Base-by-base conservation (phyloP, 2,888 invertebrate species). In the Campoplex capitator region DNA sequence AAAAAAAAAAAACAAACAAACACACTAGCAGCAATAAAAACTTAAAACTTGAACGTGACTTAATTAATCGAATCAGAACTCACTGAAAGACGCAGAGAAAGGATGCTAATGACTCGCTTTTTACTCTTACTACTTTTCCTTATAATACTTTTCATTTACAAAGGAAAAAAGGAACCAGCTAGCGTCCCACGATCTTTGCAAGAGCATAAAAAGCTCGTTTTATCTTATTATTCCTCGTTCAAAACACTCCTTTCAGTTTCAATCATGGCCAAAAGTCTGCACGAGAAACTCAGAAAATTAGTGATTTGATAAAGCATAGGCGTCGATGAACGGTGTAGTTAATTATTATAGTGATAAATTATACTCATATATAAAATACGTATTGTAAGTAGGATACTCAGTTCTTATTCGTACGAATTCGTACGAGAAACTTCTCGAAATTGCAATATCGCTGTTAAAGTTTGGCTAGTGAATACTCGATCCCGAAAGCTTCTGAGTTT, bases 391-490 rank as follows among this genome's bases (percentile, higher is more conserved):
- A 65, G 45, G 70, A 71, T 85, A 65, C 56, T 82, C 77, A 58
- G 48, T 82, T 74, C 48, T 9, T 58, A 48, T 23, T 62, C 71
- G 16, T 73, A 18, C 42, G 35, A 71, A 74, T 65, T 42, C n/a
- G n/a, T n/a, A n/a, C n/a, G n/a, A 38, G 74, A 82, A 82, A 82
- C 73, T 74, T 38, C 76, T 54, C 62, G 82, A 85, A 82, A 85
- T 85, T 78, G 56, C 67, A 78, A 28, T 65, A 70, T 23, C 18
- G 11, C 48, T 38, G 45, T 58, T 38, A 42, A 48, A 76, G 71
- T 76, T 85, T 28, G 45, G 16, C 71, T 56, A 54, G 51, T 65
- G 77, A 42, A 67, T 48, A 56, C 32, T 13, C 54, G 11, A 54
- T 35, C 28, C 11, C 48, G 54, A 51, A 23, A 78, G 38, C 51